Evolutionary conservation across 2,888 invertebrate species (phyloP), one percentile per base, ranked within the genome.

Genomic region (Phyllotreta cruciferae): DNA sequence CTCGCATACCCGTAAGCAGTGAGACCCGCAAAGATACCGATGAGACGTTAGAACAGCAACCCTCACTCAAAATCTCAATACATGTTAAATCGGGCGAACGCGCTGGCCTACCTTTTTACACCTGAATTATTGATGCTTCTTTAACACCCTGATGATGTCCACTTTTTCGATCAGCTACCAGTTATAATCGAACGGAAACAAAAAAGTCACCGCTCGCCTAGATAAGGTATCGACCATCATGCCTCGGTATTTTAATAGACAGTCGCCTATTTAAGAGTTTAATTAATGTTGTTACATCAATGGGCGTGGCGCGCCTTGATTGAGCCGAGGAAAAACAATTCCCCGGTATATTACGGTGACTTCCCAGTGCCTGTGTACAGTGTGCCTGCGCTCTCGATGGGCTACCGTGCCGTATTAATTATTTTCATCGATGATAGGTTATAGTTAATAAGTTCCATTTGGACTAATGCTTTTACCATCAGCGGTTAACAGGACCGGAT

Each of bases 211-310:
- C 52, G 52, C 38, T 52, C 11, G 37, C 37, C 52, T 52, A 52
- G 52, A 52, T 52, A 52, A 52, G 52, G 52, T 52, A 50, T 58
- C 36, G n/a, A 13, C 34, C 44, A 60, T 52, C 60, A 52, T 45
- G 45, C 64, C 56, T 73, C 67, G 77, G 76, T 73, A 77, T 77
- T 75, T 77, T 77, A 77, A 77, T 77, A 74, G 75, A 74, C 74
- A 70, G 73, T 74, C 74, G 73, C 75, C 75, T 76, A 76, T 77
- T 77, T 77, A 77, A 76, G 77, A 75, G 70, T 75, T 77, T 75
- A 77, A 77, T 77, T 77, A 77, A 77, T 78, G 75, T 77, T 76
- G 77, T 77, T 76, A 75, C 74, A 74, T 73, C 71, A 68, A 70
- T 71, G 68, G 78, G 78, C 77, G 78, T 74, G 73, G 67, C 71